Evolutionary conservation across 2,888 invertebrate species (phyloP), one percentile per base, ranked within the genome.

Genomic region (Hipparchia sbordonii): DNA sequence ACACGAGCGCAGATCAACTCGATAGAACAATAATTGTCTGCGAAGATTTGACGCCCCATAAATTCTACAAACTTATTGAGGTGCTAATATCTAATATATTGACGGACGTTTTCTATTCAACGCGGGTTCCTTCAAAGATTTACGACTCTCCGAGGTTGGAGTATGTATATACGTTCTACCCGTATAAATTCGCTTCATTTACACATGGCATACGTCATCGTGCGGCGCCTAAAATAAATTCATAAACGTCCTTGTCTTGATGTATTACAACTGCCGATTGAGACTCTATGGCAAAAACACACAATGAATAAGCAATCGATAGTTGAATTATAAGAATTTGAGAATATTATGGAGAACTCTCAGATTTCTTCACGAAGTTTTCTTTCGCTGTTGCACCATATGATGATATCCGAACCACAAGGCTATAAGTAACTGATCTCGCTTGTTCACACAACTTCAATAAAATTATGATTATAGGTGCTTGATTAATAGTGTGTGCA

Each of bases 71-170:
- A 52, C 13, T 69, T 61, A 54, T 72, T 6, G 65, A 48, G 45
- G 45, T 65, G 65, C 57, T 74, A 74, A 69, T 72, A 61, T 56
- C 51, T 70, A 52, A 61, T 62, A 45, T 12, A 71, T 72, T 51
- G 72, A 57, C 9, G 52, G 68, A 54, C 68, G 75, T 77, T 63
- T 60, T 72, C 60, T 71, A 79, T 79, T 79, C 79, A 66, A 48
- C 63, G 73, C 76, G 73, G 76, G 79, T 76, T 67, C 70, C 71
- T 56, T 62, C 23, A 59, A 77, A 77, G 75, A 79, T 79, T 79
- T 77, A 78, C 73, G 76, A 77, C 74, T 72, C 68, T 67, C 72
- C 74, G 75, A 78, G 76, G 76, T 72, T 76, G 57, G 62, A 76
- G 10, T 23, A 57, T 7, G 56, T 57, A 57, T 2, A 6, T 59